These are phyloP conservation scores for Microctonus brassicae DNA, from an alignment of 2,888 invertebrate species.

Conservation along the genomic window DNA sequence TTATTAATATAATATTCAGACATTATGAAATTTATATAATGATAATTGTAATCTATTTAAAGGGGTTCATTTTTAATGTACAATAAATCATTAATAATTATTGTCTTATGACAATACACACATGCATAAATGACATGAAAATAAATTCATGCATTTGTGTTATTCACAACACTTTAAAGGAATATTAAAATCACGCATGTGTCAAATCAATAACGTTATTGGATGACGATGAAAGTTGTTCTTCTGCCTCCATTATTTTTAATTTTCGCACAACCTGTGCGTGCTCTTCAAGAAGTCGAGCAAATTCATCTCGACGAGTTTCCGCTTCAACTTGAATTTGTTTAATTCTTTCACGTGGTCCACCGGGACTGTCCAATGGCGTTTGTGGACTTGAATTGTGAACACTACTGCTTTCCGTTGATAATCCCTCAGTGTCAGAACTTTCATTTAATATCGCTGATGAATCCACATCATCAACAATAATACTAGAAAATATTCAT, in stretches of 20 bases:
- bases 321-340: conserved; percentile 68
- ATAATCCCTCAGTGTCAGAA: conserved; percentile 53
- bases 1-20: no score
- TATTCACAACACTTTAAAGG: conserved; percentile 22
- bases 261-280: conserved; percentile 68
- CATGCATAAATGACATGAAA: background rate
- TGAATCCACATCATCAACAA: conserved; percentile 62
- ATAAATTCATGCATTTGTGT: background rate
- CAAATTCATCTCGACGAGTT: conserved; percentile 67
- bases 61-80: background rate
- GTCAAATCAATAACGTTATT: conserved; percentile 53
- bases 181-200: conserved; percentile 57
- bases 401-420: conserved; percentile 55
- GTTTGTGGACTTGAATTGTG: conserved; percentile 56
- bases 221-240: conserved; percentile 52
- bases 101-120: background rate
- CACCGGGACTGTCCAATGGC: conserved; percentile 58
- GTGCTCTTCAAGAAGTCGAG: conserved; percentile 68
- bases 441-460: conserved; percentile 55
- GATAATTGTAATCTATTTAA: background rate
- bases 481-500: conserved; percentile 48
- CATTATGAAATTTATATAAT: background rate
- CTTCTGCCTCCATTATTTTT: conserved; percentile 68
- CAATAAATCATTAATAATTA: background rate
- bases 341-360: conserved; percentile 60